phyloP scores from a whole-genome alignment of 2,113 vertebrate species.

The Sardina pilchardus region DNA sequence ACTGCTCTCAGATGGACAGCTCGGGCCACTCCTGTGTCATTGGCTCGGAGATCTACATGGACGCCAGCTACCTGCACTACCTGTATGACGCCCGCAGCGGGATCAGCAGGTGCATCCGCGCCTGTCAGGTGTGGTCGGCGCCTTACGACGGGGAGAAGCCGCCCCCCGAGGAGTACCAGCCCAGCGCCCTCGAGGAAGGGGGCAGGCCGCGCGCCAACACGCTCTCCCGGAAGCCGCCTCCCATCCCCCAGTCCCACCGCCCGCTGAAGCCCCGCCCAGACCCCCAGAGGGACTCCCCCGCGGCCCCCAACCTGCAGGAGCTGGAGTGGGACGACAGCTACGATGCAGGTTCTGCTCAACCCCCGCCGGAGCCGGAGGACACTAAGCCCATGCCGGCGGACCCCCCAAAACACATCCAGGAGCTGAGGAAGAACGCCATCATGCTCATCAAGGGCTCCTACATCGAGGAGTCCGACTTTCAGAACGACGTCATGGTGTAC shows the following conservation, averaged over 20 bases:
- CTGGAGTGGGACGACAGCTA: conserved; percentile 98
- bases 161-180: conserved; percentile 79
- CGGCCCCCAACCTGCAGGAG: conserved; percentile 73
- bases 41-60: conserved; percentile 81
- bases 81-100: conserved; percentile 84
- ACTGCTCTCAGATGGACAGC: conserved; percentile 31
- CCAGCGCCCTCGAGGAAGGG: conserved; percentile 71
- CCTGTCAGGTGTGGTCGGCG: conserved; percentile 90
- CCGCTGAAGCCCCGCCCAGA: conserved; percentile 23
- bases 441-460: conserved; percentile 90
- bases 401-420: conserved; percentile 88
- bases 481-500: conserved; percentile 94
- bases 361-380: conserved; percentile 50
- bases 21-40: conserved; percentile 80
- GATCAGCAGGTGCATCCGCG: conserved; percentile 80
- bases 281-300: conserved; percentile 28
- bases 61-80: conserved; percentile 95
- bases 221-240: conserved; percentile 51
- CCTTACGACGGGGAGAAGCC: conserved; percentile 88
- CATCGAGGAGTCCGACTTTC: conserved; percentile 92
- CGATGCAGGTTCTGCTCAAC: conserved; percentile 78
- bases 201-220: conserved; percentile 36
- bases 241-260: conserved; percentile 41
- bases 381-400: conserved; percentile 53
- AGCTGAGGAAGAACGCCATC: conserved; percentile 88